Evolutionary conservation across 64 coral and sea anemone species (phyloP), one percentile per base, ranked within the genome.

Genomic region (Astreopora myriophthalma): DNA sequence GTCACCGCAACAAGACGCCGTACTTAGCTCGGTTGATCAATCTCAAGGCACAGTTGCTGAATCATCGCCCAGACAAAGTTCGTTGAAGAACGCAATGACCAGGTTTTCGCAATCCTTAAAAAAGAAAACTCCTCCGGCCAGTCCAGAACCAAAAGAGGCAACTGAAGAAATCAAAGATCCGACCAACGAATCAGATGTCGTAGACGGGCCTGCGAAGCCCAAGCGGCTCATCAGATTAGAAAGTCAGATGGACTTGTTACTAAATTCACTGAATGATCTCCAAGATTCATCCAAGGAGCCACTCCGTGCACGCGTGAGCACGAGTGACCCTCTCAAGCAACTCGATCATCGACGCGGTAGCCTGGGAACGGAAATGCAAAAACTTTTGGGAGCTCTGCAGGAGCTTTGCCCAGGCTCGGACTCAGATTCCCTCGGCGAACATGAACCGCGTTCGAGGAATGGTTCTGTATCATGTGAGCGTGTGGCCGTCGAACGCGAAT

Each of bases 351-450:
- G 79, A 19, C 79, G 79, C 0, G 79, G 27, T 63, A 83, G 79
- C 22, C 22, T 83, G 57, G 79, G 79, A 22, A 40, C 55, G 14
- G 79, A 83, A 17, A 83, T 83, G 79, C 79, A 83, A n/a, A 32
- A 83, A 83, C 34, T 83, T 2, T n/a, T 83, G 0, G 79, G 79
- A 9, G 79, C 79, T 33, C 29, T 83, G 9, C 31, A 83, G 5
- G 57, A 83, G 10, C 79, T 83, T 10, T 83, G 19, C 32, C 58
- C 79, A 37, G n/a, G 79, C 49, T 83, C 79, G 10, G 79, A 83
- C 22, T 83, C 79, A 83, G 79, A 83, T 64, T 83, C 79, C 12
- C 19, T 83, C 31, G 79, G 79, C 24, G 79, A 83, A 11, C 60
- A 64, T 31, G 79, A 83, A 22, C 33, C 55, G 20, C 52, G 34